phyloP scores from a whole-genome alignment of 2,888 invertebrate genomes.

The Torymus texanus region DNA sequence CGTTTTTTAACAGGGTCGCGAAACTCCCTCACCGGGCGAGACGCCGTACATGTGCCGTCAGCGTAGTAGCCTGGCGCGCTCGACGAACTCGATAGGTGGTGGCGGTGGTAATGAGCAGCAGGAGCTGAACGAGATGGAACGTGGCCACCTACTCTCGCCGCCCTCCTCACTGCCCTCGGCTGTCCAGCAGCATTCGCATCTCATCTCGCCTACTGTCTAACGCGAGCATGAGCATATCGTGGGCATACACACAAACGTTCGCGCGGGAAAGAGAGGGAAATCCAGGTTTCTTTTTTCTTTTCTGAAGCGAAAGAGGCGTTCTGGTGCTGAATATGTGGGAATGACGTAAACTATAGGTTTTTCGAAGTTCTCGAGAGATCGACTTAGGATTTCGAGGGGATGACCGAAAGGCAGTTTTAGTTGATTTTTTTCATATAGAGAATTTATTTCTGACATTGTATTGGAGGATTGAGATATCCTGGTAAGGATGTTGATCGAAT shows the following conservation, averaged over 20 bases:
- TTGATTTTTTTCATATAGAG: too few relatives aligned
- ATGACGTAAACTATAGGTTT: too few relatives aligned
- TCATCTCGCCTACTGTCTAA: conserved; percentile 62
- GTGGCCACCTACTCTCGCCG: conserved; percentile 71
- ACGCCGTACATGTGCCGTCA: conserved; percentile 90
- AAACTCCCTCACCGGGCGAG: conserved; percentile 85
- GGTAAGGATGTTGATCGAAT: too few relatives aligned
- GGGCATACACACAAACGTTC: background rate
- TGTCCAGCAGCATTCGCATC: conserved; percentile 65
- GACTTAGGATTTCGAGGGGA: too few relatives aligned
- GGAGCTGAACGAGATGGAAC: conserved; percentile 74
- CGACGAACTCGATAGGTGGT: conserved; percentile 58
- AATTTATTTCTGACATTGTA: too few relatives aligned
- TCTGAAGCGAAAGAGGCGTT: too few relatives aligned
- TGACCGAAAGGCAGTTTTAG: too few relatives aligned
- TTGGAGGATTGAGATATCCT: too few relatives aligned
- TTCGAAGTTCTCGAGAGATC: too few relatives aligned
- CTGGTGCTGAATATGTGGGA: too few relatives aligned
- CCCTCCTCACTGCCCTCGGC: conserved; percentile 58
- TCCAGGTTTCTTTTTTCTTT: conserved; percentile 21
- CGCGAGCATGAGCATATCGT: background rate
- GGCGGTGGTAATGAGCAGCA: conserved; percentile 65
- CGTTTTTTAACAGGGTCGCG: conserved; percentile 76
- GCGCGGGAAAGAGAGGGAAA: background rate
- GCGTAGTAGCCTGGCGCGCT: conserved; percentile 81